A percentile compares a stretch with the other conserved stretches of the same genome.
phyloP scores from a whole-genome alignment of 2,113 vertebrate genomes.

The Phylloscopus trochilus region DNA sequence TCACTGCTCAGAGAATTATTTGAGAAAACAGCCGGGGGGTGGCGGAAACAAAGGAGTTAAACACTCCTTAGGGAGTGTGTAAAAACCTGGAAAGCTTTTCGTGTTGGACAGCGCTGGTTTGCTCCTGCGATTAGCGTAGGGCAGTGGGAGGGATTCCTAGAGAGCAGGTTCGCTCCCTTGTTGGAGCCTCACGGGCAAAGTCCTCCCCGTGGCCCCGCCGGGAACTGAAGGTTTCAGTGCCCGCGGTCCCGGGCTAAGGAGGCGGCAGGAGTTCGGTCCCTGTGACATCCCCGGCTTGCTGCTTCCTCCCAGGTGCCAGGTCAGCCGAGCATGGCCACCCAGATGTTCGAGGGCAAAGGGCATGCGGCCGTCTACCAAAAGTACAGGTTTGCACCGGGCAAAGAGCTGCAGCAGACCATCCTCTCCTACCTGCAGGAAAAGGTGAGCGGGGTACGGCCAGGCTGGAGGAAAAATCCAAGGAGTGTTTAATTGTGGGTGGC shows the following conservation, averaged over 20 bases:
- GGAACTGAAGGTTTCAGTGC: not conserved
- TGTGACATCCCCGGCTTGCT: not conserved
- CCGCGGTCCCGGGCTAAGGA: accelerated
- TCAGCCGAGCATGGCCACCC: constrained; percentile 63
- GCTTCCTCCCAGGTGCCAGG: not conserved
- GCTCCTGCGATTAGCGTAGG: accelerated
- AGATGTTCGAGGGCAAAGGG: constrained; percentile 76
- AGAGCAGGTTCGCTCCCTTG: not conserved
- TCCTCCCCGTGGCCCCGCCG: not conserved
- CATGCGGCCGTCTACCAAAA: constrained; percentile 78
- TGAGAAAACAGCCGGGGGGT: not conserved
- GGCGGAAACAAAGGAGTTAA: not conserved
- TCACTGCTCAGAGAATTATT: not conserved
- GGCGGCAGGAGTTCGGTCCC: not conserved
- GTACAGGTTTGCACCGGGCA: constrained; percentile 73
- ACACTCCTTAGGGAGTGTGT: not conserved
- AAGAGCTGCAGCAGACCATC: constrained; percentile 66
- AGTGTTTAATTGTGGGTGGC: not conserved
- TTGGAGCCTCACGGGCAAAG: not conserved
- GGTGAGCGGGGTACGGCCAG: constrained; percentile 35
- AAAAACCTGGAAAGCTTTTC: not conserved
- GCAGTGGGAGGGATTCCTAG: not conserved
- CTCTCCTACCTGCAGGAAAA: constrained; percentile 76
- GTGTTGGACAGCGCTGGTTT: accelerated
- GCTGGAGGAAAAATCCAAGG: not conserved